Percentiles rank a stretch among this genome's conserved stretches.
Evolutionary conservation across 2,888 invertebrate species (phyloP).

Genomic region (Arrhopalites spinosus): DNA sequence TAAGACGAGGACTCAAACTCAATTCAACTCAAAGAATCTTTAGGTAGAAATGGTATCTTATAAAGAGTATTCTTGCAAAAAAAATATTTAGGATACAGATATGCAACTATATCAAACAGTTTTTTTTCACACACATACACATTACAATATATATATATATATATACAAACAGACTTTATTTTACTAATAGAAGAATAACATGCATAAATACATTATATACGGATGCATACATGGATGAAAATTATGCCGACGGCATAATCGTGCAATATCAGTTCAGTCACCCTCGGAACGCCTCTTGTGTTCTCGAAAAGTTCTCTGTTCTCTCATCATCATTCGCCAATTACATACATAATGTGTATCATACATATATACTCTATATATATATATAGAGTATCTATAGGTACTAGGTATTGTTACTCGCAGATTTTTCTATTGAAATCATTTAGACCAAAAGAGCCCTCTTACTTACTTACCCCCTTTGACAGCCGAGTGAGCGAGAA

Average conservation of each 20-base stretch:
- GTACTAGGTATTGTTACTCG: background rate
- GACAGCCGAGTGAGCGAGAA: slow-evolving; percentile 16
- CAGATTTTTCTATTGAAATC: slow-evolving; percentile 15
- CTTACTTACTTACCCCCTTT: slow-evolving; percentile 1
- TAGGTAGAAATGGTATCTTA: too few species aligned
- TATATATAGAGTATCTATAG: too few species aligned
- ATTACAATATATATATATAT: background rate
- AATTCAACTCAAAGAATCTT: too few species aligned
- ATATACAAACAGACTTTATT: background rate
- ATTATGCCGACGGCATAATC: background rate
- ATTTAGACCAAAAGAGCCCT: slow-evolving; percentile 9
- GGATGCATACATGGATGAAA: slow-evolving; percentile 27
- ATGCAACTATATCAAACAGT: too few species aligned
- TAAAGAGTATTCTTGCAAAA: too few species aligned
- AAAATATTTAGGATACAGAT: too few species aligned
- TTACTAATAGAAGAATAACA: background rate
- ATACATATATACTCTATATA: too few species aligned
- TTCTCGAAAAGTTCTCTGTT: slow-evolving; percentile 8
- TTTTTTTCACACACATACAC: too few species aligned
- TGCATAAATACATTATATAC: background rate
- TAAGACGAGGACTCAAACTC: too few species aligned
- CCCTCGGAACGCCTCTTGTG: slow-evolving; percentile 45
- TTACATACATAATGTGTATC: slow-evolving; percentile 1
- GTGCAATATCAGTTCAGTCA: slow-evolving; percentile 46
- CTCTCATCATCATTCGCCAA: background rate